Evolutionary conservation across 2,797 vertebrate species (phyloP).

Genomic region (Vespertilio murinus): DNA sequence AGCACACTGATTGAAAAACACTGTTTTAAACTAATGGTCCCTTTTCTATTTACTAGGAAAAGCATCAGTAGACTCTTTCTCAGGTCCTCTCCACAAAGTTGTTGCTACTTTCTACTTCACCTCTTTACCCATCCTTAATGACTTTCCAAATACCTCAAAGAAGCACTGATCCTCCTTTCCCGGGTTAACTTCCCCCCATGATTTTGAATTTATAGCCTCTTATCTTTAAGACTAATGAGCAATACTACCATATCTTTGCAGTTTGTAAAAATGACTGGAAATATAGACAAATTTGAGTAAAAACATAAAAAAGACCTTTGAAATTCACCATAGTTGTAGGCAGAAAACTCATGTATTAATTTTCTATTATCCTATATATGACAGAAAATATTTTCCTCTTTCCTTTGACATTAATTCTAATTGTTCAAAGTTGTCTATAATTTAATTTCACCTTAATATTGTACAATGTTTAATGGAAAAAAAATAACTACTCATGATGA

Average conservation of each 20-base stretch:
- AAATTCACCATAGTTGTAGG: neutral
- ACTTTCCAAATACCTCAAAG: conserved; percentile 31
- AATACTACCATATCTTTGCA: neutral
- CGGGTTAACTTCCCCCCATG: neutral
- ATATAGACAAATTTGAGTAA: conserved; percentile 19
- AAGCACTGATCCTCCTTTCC: neutral
- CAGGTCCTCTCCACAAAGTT: neutral
- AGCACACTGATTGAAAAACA: neutral
- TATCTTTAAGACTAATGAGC: neutral
- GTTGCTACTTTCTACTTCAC: neutral
- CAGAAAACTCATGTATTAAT: neutral
- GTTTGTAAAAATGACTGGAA: conserved; percentile 16
- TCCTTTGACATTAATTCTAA: conserved; percentile 38
- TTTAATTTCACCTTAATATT: neutral
- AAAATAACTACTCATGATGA: neutral
- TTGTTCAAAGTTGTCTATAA: neutral
- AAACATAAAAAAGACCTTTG: neutral
- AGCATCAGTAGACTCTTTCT: neutral
- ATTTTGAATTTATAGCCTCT: neutral
- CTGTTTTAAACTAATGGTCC: neutral
- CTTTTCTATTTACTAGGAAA: neutral
- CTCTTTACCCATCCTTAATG: neutral
- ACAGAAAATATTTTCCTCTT: conserved; percentile 32
- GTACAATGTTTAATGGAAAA: neutral
- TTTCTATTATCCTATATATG: neutral